Conservation (phyloP, 2,888 invertebrate species). For the Meta bourneti region DNA sequence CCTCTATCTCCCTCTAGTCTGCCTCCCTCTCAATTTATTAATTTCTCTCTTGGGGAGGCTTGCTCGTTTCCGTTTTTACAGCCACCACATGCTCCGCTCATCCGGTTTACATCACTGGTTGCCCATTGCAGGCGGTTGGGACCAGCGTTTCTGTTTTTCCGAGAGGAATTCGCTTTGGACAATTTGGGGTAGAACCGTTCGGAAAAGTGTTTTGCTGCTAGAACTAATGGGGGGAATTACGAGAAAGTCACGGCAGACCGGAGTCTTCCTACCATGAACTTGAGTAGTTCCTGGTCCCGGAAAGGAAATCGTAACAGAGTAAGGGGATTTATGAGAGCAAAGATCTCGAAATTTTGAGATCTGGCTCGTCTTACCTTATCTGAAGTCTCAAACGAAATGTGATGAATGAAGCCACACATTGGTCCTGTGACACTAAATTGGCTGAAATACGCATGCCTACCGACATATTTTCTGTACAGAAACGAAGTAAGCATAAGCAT, state of each 20-base stretch:
- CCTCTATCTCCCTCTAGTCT: background rate
- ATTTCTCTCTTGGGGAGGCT: constrained; percentile 31
- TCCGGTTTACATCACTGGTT: constrained; percentile 30
- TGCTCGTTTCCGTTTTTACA: constrained; percentile 36
- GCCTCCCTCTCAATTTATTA: constrained; percentile 31
- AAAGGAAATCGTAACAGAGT: constrained; percentile 9
- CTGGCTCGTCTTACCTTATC: too few relatives aligned
- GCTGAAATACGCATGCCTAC: too few relatives aligned
- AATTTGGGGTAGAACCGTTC: constrained; percentile 4
- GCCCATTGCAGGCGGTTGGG: constrained; percentile 13
- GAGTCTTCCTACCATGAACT: background rate
- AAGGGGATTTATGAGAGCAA: background rate
- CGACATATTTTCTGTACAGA: too few relatives aligned
- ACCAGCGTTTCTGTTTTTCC: constrained; percentile 18
- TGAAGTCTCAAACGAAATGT: too few relatives aligned
- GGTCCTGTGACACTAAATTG: too few relatives aligned
- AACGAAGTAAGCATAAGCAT: too few relatives aligned
- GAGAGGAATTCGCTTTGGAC: background rate
- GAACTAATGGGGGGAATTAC: constrained; percentile 30
- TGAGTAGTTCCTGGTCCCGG: background rate
- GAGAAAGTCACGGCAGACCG: background rate
- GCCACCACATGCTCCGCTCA: constrained; percentile 50
- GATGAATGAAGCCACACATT: too few relatives aligned
- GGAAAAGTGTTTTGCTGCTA: constrained; percentile 31
- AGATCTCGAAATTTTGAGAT: too few relatives aligned